Conservation (phyloP, 2,797 vertebrate genomes). For the Gymnothorax javanicus region DNA sequence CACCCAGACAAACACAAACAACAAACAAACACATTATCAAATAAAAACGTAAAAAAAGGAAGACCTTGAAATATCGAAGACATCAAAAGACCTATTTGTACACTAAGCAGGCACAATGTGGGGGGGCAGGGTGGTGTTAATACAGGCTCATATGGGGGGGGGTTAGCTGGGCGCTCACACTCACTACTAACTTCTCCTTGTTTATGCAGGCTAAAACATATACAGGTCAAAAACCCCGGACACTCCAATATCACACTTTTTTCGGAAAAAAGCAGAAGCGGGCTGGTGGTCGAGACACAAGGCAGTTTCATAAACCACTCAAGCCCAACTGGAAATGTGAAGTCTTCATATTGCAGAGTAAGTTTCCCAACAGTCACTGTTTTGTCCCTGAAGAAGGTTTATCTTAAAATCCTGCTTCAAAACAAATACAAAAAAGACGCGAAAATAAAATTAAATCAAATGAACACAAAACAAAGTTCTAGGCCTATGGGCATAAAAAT, state of each 20-base stretch:
- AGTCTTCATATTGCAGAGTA: constrained; percentile 88
- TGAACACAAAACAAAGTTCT: constrained; percentile 62
- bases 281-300: constrained; percentile 78
- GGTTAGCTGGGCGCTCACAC: constrained; percentile 60
- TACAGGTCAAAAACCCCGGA: constrained; percentile 36
- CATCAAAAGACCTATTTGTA: constrained; percentile 36
- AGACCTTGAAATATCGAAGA: constrained; percentile 52
- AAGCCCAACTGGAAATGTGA: constrained; percentile 79
- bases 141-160: constrained; percentile 6
- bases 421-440: constrained; percentile 65
- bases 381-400: constrained; percentile 92
- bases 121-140: background rate
- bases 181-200: constrained; percentile 82
- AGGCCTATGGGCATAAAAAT: constrained; percentile 87
- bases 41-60: constrained; percentile 47
- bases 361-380: constrained; percentile 87
- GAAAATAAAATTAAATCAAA: constrained; percentile 27
- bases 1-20: background rate
- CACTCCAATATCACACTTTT: constrained; percentile 71
- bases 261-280: constrained; percentile 73
- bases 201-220: constrained; percentile 46
- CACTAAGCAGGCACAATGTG: constrained; percentile 40
- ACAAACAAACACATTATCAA: constrained; percentile 22
- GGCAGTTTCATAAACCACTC: constrained; percentile 76
- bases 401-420: constrained; percentile 88